Percentiles rank a stretch among this genome's conserved stretches.
Conservation (phyloP, 2,113 vertebrate genomes). For the Indicator maculatus region DNA sequence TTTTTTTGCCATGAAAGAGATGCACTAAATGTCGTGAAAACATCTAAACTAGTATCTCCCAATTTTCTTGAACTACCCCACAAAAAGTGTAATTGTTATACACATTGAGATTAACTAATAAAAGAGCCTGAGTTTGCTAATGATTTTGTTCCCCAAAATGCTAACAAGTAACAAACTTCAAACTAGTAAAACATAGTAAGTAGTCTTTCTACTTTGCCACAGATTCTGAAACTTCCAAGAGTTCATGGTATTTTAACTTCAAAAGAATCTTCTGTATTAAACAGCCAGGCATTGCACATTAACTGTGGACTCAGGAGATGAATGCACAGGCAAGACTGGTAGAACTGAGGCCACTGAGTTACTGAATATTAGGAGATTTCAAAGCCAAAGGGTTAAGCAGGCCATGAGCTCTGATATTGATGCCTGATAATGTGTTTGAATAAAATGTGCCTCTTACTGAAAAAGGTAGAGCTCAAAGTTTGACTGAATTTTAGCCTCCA, state of each 20-base stretch:
- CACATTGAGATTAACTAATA: not conserved
- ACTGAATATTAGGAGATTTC: not conserved
- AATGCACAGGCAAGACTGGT: not conserved
- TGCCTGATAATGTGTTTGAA: not conserved
- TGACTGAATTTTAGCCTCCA: not conserved
- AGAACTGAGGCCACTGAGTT: not conserved
- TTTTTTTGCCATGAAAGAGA: not conserved
- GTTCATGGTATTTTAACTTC: not conserved
- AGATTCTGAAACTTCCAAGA: not conserved
- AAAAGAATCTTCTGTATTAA: not conserved
- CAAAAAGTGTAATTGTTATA: not conserved
- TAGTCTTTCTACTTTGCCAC: not conserved
- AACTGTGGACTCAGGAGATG: not conserved
- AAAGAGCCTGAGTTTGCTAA: not conserved
- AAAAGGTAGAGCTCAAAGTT: not conserved
- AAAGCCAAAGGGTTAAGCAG: conserved; percentile 5
- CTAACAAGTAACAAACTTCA: not conserved
- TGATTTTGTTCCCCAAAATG: not conserved
- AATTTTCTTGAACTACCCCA: not conserved
- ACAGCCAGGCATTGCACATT: not conserved
- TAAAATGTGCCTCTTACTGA: not conserved
- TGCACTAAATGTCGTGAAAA: not conserved
- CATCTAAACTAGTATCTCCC: not conserved
- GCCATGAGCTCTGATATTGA: not conserved
- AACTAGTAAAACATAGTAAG: not conserved